phyloP scores from a whole-genome alignment of 2,113 vertebrate species.

The Tympanuchus pallidicinctus region DNA sequence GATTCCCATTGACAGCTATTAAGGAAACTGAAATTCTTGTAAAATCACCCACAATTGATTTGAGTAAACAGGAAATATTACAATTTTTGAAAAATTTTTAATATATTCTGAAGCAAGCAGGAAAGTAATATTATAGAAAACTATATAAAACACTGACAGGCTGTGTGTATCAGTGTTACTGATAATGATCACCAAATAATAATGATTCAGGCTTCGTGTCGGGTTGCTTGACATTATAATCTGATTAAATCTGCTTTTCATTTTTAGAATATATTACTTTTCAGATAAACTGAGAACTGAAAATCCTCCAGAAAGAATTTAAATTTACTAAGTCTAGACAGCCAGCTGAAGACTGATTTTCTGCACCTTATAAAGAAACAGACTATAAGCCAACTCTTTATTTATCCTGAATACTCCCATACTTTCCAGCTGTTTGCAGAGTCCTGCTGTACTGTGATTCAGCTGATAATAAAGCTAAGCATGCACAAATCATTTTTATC shows the following conservation, averaged over 20 bases:
- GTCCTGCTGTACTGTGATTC: slow-evolving; percentile 41
- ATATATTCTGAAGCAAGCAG: neutral
- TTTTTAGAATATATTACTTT: slow-evolving; percentile 69
- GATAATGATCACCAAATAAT: slow-evolving; percentile 62
- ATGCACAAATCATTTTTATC: neutral
- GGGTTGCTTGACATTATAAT: slow-evolving; percentile 27
- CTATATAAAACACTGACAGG: neutral
- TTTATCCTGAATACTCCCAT: slow-evolving; percentile 39
- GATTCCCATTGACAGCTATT: neutral
- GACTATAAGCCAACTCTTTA: slow-evolving; percentile 36
- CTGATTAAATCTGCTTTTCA: slow-evolving; percentile 62
- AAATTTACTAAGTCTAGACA: slow-evolving; percentile 52
- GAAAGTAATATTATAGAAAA: neutral
- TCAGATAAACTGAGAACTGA: slow-evolving; percentile 49
- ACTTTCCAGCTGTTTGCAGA: slow-evolving; percentile 41
- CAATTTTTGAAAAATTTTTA: neutral
- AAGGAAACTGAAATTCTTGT: neutral
- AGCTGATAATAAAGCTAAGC: slow-evolving; percentile 16
- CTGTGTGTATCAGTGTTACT: slow-evolving; percentile 14
- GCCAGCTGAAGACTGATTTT: slow-evolving; percentile 52
- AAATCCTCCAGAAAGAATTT: slow-evolving; percentile 26
- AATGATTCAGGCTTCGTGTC: slow-evolving; percentile 15
- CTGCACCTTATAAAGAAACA: slow-evolving; percentile 35
- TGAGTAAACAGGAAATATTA: neutral
- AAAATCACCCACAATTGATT: neutral